Evolutionary conservation across 2,888 invertebrate species (phyloP), one percentile per base, ranked within the genome.

Genomic region (Zygothrica quintamaculata): DNA sequence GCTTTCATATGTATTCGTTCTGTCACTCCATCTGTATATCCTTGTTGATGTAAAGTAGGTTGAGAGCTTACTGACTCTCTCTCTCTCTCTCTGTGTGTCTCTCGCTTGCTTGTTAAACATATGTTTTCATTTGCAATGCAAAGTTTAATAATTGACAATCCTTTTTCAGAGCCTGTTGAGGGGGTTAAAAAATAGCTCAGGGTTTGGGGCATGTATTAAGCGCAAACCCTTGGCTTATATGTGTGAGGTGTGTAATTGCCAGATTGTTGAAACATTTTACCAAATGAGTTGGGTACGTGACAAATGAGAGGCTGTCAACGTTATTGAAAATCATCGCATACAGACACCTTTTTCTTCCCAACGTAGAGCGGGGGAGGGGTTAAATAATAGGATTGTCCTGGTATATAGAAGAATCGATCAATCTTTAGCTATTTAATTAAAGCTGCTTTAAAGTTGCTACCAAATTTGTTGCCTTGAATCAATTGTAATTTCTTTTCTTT

Each of bases 121-220:
- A 82, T 85, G 82, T 82, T 85, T 82, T 82, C 82, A 82, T 85
- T 80, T 82, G 82, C 84, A 75, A 85, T 84, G 84, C 80, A 84
- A 80, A 80, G 80, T 84, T 82, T 82, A 77, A 85, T 85, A 82
- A 80, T 85, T 84, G 86, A 79, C 86, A 82, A 71, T 73, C 58
- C 77, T 62, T n/a, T n/a, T n/a, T n/a, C n/a, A n/a, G n/a, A n/a
- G n/a, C n/a, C n/a, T n/a, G n/a, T n/a, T n/a, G n/a, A n/a, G n/a
- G n/a, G n/a, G n/a, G n/a, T n/a, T n/a, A n/a, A n/a, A n/a, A n/a
- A n/a, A n/a, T n/a, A n/a, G n/a, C 46, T 57, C 33, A 31, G 26
- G 29, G 37, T 48, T 47, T 43, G 78, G 84, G 75, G 72, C 67
- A 5, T 22, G 18, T 69, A 58, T 48, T 60, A 40, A 64, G 40